Evolutionary conservation across 2,888 invertebrate genomes (phyloP), one percentile per base, ranked within the genome.

Genomic region (Iphiclides podalirius): DNA sequence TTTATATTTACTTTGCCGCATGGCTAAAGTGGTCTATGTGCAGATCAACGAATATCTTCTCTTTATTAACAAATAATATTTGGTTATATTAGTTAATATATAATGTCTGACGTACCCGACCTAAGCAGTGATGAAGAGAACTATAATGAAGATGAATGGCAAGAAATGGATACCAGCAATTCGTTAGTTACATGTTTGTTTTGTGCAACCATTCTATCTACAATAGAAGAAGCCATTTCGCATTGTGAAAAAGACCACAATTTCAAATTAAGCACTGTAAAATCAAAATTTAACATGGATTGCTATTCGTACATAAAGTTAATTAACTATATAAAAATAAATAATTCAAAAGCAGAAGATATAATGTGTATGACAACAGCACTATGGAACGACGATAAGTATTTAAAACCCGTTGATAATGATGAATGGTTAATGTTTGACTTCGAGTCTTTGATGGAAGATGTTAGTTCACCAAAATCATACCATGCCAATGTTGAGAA

Each of bases 401-500:
- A 94, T 72, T 85, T 97, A 50, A 93, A 92, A 69, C 95, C 97
- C 0, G 90, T 92, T 2, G 91, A 92, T 53, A 91, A 94, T 68
- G 97, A 97, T 71, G 91, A 94, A 7, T 94, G 96, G 94, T 77
- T 97, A 34, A 95, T 93, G 92, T 94, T 93, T 72, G 96, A 95
- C 92, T 91, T 85, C 52, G 89, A 89, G 38, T 80, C 85, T n/a
- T 55, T 85, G 6, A 60, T 71, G 1, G 83, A 83, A 9, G 77
- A 75, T 34, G 72, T 78, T 1, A 73, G 62, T 52, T 79, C 82
- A 0, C 89, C 89, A 1, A 78, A 79, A 64, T 77, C 80, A 1
- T 90, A 90, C 64, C 90, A 90, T 52, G 90, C 91, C 0, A 91
- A 92, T 73, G 90, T 90, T 1, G 92, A 92, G 72, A 91, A 91